phyloP scores from a whole-genome alignment of 2,113 vertebrate species.

The Megaceryle maxima region DNA sequence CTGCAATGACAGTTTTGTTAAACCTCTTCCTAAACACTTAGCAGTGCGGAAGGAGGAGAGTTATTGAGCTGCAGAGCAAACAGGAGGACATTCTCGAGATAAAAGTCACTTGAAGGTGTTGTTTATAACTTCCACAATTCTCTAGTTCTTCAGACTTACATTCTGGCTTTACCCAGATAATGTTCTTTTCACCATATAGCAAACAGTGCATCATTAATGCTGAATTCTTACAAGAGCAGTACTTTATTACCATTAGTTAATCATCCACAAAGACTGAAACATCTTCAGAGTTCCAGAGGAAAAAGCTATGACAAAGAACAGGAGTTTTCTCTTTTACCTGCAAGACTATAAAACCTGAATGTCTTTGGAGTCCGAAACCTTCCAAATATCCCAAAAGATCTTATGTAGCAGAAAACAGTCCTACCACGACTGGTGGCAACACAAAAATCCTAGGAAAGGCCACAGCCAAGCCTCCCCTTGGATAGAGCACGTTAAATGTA shows the following conservation, averaged over 20 bases:
- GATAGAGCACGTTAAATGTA: neutral
- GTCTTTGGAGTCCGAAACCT: neutral
- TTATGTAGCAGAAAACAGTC: neutral
- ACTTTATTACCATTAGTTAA: neutral
- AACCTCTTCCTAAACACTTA: neutral
- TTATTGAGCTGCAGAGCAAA: neutral
- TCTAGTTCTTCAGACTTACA: neutral
- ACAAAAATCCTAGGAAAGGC: neutral
- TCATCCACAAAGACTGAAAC: neutral
- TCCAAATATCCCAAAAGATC: neutral
- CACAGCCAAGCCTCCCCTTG: neutral
- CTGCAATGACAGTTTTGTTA: neutral
- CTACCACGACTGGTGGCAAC: neutral
- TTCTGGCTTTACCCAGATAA: neutral
- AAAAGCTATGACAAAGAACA: neutral
- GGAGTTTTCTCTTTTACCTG: slow-evolving; percentile 46
- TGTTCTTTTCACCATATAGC: neutral
- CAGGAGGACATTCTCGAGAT: neutral
- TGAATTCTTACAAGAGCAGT: neutral
- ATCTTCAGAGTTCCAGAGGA: neutral
- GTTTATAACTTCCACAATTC: neutral
- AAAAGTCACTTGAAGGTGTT: neutral
- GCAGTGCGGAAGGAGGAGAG: neutral
- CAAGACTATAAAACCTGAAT: neutral
- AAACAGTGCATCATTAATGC: neutral